These are phyloP conservation scores for Gymnodraco acuticeps DNA, from an alignment of 2,797 vertebrate genomes.

Conservation along the genomic window DNA sequence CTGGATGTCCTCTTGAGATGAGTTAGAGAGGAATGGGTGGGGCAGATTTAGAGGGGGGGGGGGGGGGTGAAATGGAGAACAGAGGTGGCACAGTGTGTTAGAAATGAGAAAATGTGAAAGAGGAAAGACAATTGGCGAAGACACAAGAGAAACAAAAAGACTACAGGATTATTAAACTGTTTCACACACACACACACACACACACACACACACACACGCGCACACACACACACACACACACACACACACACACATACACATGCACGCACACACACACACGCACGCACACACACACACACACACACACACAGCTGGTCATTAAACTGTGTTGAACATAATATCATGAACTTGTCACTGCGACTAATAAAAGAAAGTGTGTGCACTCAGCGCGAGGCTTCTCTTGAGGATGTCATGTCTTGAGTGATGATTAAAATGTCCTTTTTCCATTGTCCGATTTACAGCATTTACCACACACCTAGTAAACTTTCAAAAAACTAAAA, in stretches of 20 bases:
- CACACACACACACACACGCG: neutral
- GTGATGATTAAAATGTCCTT: too few relatives aligned
- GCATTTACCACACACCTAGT: neutral
- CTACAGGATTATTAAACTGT: neutral
- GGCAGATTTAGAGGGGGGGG: neutral
- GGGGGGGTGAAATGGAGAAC: conserved; percentile 19
- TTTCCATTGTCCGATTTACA: too few relatives aligned
- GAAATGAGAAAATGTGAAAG: neutral
- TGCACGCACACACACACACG: too few relatives aligned
- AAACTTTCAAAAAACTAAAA: conserved; percentile 10
- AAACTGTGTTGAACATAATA: neutral
- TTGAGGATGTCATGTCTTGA: neutral
- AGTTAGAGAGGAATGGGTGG: conserved; percentile 39
- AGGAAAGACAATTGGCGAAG: neutral
- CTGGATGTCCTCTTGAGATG: conserved; percentile 58
- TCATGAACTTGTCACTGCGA: neutral
- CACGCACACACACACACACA: neutral
- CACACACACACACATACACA: neutral
- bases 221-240: neutral
- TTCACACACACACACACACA: too few relatives aligned
- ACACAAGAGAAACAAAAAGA: neutral
- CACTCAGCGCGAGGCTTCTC: neutral
- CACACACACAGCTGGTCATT: neutral
- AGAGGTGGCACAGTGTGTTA: neutral
- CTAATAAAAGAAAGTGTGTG: neutral